Evolutionary conservation across 2,113 vertebrate species (phyloP).

Genomic region (Crotalus tigris): DNA sequence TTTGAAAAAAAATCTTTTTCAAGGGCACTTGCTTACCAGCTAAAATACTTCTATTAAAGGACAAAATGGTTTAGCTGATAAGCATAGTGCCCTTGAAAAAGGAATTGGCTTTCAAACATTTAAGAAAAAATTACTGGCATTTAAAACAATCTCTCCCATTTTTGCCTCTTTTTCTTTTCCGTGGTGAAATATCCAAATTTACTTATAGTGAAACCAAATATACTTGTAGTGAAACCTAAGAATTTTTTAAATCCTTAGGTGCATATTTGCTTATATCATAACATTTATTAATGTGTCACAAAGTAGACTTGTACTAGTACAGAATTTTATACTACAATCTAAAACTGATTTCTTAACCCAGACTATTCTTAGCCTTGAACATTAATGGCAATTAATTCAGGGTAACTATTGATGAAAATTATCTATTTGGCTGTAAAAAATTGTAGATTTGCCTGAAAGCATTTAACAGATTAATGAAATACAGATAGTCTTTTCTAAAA

Average conservation of each 20-base stretch:
- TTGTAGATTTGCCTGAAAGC: not conserved
- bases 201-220: not conserved
- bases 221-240: not conserved
- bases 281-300: not conserved
- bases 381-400: not conserved
- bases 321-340: not conserved
- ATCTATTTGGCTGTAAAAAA: not conserved
- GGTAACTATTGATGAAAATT: not conserved
- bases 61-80: not conserved
- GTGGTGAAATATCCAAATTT: not conserved
- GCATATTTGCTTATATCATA: not conserved
- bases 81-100: not conserved
- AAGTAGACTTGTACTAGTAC: not conserved
- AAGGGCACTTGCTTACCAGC: not conserved
- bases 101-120: not conserved
- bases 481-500: not conserved
- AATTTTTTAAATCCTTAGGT: not conserved
- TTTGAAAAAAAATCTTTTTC: not conserved
- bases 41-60: not conserved
- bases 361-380: not conserved
- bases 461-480: slow-evolving; percentile 19
- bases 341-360: not conserved
- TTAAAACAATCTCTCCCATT: not conserved
- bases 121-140: not conserved
- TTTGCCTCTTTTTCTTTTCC: not conserved